These are phyloP conservation scores for Axinella damicornis DNA, from an alignment of 37 sponge, comb jelly and placozoan genomes.

Conservation along the genomic window DNA sequence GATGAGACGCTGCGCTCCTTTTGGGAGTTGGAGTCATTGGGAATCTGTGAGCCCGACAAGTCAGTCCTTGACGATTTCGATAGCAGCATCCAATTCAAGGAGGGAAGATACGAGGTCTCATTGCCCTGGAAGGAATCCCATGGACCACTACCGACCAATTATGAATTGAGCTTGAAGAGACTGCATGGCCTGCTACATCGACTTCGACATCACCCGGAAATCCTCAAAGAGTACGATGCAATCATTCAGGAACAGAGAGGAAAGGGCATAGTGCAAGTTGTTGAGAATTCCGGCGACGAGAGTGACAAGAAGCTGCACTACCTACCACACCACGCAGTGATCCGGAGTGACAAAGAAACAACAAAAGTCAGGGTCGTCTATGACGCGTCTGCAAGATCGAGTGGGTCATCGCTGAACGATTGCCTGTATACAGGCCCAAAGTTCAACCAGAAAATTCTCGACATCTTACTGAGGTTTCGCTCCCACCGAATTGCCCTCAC, in stretches of 20 bases:
- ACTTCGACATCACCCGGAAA: constrained; percentile 1
- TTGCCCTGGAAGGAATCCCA: constrained; percentile 41
- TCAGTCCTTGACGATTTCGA: constrained; percentile 16
- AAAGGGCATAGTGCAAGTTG: constrained; percentile 33
- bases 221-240: constrained; percentile 27
- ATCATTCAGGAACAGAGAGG: constrained; percentile 35
- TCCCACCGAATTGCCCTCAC: background rate
- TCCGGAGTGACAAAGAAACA: constrained; percentile 15
- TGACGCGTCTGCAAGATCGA: constrained; percentile 26
- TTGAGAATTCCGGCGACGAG: background rate
- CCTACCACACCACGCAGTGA: constrained; percentile 41
- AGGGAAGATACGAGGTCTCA: too few species aligned
- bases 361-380: constrained; percentile 22
- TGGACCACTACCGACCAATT: constrained; percentile 30
- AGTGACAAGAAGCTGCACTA: constrained; percentile 15
- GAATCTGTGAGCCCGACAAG: background rate
- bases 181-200: constrained; percentile 23
- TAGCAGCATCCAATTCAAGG: background rate
- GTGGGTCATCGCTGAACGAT: constrained; percentile 13
- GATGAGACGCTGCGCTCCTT: background rate
- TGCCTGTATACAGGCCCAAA: constrained; percentile 15
- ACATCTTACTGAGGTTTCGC: constrained; percentile 30
- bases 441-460: constrained; percentile 29
- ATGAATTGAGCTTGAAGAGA: constrained; percentile 2
- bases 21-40: constrained; percentile 26